Evolutionary conservation across 2,113 vertebrate species (phyloP), one percentile per base, ranked within the genome.

Genomic region (Sceloporus tristichus): DNA sequence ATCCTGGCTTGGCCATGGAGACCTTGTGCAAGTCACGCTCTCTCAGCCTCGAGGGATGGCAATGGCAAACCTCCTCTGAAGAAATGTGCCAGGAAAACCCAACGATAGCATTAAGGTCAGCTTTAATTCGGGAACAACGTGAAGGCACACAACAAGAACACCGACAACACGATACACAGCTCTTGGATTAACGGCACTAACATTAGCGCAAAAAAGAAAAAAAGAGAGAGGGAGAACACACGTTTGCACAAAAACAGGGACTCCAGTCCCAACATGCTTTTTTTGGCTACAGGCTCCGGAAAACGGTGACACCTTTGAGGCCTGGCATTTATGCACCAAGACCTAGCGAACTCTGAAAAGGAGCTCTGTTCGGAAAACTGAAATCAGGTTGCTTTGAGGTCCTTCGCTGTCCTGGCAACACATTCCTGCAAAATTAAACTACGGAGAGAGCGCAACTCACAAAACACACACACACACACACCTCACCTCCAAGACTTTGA

Each of bases 261-360:
- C 48, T 79, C 79, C 84, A 40, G 88, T 4, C 56, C 42, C 3
- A 10, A 75, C 54, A 76, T 21, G 78, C 34, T 89, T 86, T 85
- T 77, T 70, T 82, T 85, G 88, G 88, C 84, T 21, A 14, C 56
- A 16, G 54, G 40, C 29, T 11, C 56, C 82, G 84, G 79, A 82
- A 89, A 82, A 68, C 1, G 18, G 42, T 82, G 83, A 38, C 71
- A 48, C 27, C 23, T 21, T 25, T 14, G 56, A 89, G 83, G 19
- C 68, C 16, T n/a, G 21, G 29, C 21, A 3, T 38, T 68, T 25
- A 2, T 42, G n/a, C 27, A 21, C 40, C 29, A 66, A 34, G 14
- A 11, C n/a, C 29, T 19, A 18, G 9, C 14, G 3, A 5, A 8
- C 21, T 70, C 56, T 76, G 84, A 86, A 89, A 82, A 56, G 70